These are phyloP conservation scores for Cynaeus angustus DNA, from an alignment of 2,888 invertebrate species.

Conservation along the genomic window DNA sequence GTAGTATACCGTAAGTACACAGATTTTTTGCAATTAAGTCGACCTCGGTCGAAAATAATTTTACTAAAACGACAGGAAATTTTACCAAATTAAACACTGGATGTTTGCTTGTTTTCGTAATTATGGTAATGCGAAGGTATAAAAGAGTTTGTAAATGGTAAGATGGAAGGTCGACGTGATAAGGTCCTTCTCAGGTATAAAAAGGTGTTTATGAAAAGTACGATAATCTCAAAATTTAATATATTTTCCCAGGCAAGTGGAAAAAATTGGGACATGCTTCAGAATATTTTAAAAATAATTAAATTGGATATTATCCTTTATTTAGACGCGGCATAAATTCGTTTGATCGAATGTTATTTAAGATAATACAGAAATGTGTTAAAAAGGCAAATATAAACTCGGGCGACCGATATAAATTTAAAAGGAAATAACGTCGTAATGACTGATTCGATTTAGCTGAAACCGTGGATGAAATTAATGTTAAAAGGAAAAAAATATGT, in stretches of 20 bases:
- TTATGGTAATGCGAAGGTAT: constrained; percentile 37
- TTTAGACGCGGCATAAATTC: constrained; percentile 35
- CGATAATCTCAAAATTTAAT: constrained; percentile 55
- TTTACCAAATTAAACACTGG: constrained; percentile 39
- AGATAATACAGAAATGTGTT: constrained; percentile 25
- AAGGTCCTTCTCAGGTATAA: constrained; percentile 42
- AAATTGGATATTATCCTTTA: constrained; percentile 54
- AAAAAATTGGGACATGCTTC: constrained; percentile 55
- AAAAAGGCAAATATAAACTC: constrained; percentile 25
- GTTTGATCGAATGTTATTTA: constrained; percentile 45
- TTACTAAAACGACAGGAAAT: not conserved
- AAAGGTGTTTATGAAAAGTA: constrained; percentile 49
- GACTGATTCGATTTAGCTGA: constrained; percentile 33
- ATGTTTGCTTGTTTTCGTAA: constrained; percentile 32
- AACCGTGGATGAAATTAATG: constrained; percentile 39
- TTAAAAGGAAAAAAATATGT: constrained; percentile 39
- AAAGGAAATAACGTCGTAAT: constrained; percentile 30
- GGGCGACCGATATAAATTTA: constrained; percentile 18
- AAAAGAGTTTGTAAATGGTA: constrained; percentile 38
- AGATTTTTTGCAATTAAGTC: constrained; percentile 1
- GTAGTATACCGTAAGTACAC: not conserved
- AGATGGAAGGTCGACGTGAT: constrained; percentile 28
- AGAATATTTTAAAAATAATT: constrained; percentile 59
- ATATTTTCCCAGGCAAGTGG: constrained; percentile 52
- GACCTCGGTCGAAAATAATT: not conserved